Evolutionary conservation across 2,113 vertebrate genomes (phyloP), one percentile per base, ranked within the genome.

Genomic region (Peromyscus polionotus): DNA sequence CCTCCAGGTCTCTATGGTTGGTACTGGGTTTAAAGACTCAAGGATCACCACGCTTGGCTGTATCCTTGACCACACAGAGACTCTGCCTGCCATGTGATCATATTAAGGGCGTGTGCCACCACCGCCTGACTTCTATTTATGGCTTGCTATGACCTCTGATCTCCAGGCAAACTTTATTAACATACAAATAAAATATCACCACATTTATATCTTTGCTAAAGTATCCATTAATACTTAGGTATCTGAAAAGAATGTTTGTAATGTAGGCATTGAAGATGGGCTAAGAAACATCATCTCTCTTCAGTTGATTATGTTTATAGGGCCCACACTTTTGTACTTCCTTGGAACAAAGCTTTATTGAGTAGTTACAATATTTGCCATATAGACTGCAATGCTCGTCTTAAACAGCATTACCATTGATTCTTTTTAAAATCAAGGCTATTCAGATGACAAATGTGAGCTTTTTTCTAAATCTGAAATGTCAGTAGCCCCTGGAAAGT

Each of bases 241-340:
- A 59, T 89, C 14, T 85, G 67, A 91, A 96, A 96, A 94, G 51
- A 51, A 20, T 33, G 75, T 95, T 95, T 94, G 65, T 80, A 67
- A 93, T 36, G 33, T 36, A 63, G 76, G 57, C 36, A 48, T 81
- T 92, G 59, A 96, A 81, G 51, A 12, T 42, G 13, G 31, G 57
- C 45, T 67, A 90, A 57, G 51, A 70, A 94, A 81, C 61, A 26
- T 72, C 57, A 42, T 87, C 90, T 96, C 13, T 91, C 65, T 94
- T 73, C 39, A 68, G 2, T 81, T 92, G 7, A 20, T 79, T 94
- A 26, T 76, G 26, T 39, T 39, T 83, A 61, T 26, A 61, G 36
- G 57, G 20, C n/a, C 33, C 59, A n/a, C 13, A 61, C 20, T 39
- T 59, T 83, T 39, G 36, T 83, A 59, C 80, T 59, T 83, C 5